Conservation (phyloP, 2,113 vertebrate species). For the Terrapene triunguis region DNA sequence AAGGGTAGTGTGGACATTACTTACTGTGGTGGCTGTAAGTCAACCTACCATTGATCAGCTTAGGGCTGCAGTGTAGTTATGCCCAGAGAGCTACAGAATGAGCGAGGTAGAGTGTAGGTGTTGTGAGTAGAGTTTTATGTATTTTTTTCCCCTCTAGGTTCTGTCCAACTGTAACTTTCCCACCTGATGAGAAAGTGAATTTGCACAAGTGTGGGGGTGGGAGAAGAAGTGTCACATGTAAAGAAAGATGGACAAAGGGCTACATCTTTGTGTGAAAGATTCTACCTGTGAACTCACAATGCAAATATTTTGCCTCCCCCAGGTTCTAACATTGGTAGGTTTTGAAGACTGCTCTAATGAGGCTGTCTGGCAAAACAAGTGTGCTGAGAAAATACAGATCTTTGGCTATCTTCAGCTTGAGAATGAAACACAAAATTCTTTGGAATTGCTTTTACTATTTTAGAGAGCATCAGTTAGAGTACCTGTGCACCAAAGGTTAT, state of each 20-base stretch:
- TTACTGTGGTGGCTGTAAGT: too few relatives aligned
- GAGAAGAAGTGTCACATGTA: rapidly evolving
- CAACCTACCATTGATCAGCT: too few relatives aligned
- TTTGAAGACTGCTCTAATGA: neutral
- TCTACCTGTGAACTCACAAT: rapidly evolving
- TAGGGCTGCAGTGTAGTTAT: too few relatives aligned
- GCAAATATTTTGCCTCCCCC: rapidly evolving
- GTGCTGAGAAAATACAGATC: neutral
- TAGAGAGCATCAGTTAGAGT: neutral
- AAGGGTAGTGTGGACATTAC: too few relatives aligned
- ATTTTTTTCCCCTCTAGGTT: neutral
- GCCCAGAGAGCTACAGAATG: neutral
- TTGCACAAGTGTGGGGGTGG: rapidly evolving
- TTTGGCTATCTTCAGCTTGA: neutral
- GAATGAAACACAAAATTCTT: rapidly evolving
- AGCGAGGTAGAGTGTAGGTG: neutral
- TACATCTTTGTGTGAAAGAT: rapidly evolving
- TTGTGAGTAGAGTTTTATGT: neutral
- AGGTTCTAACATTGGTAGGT: rapidly evolving
- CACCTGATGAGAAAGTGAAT: neutral
- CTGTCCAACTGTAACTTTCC: neutral
- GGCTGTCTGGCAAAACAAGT: neutral
- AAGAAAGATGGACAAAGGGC: rapidly evolving
- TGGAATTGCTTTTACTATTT: neutral
- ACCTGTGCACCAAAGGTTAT: neutral